Percentiles rank a stretch among this genome's conserved stretches.
phyloP scores from a whole-genome alignment of 2,888 invertebrate genomes.

The Liposcelis brunnea region DNA sequence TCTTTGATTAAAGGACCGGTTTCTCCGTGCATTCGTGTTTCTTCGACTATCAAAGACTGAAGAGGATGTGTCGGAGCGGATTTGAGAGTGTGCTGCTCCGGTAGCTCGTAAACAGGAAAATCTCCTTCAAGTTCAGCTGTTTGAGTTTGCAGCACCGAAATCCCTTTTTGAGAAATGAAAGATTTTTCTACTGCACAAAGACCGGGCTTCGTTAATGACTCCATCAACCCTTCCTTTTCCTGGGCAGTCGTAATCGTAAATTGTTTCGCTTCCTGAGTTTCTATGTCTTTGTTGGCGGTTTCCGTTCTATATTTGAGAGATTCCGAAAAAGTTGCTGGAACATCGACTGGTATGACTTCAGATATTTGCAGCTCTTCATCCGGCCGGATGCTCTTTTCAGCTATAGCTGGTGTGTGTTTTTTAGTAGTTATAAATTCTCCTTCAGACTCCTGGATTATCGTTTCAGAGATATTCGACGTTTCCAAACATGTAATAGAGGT shows the following conservation, averaged over 20 bases:
- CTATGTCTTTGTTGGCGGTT: conserved; percentile 32
- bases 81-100: conserved; percentile 35
- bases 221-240: conserved; percentile 40
- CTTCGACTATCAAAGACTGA: conserved; percentile 33
- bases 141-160: conserved; percentile 43
- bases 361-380: conserved; percentile 41
- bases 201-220: conserved; percentile 24
- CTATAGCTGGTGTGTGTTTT: conserved; percentile 33
- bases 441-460: conserved; percentile 50
- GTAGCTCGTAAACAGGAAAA: conserved; percentile 32
- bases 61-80: conserved; percentile 31
- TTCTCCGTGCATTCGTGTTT: conserved; percentile 27
- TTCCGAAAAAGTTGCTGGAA: conserved; percentile 32
- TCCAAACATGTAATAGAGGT: conserved; percentile 35
- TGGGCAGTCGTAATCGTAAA: conserved; percentile 40
- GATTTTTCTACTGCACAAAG: conserved; percentile 28
- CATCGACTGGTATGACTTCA: conserved; percentile 39
- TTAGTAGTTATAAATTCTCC: conserved; percentile 33
- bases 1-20: conserved; percentile 29
- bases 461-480: conserved; percentile 36
- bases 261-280: conserved; percentile 45
- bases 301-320: conserved; percentile 36
- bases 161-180: conserved; percentile 39
- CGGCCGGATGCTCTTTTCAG: conserved; percentile 38
- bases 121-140: conserved; percentile 45